Conservation (phyloP, 2,113 vertebrate genomes). For the Sarotherodon lohbergeri region DNA sequence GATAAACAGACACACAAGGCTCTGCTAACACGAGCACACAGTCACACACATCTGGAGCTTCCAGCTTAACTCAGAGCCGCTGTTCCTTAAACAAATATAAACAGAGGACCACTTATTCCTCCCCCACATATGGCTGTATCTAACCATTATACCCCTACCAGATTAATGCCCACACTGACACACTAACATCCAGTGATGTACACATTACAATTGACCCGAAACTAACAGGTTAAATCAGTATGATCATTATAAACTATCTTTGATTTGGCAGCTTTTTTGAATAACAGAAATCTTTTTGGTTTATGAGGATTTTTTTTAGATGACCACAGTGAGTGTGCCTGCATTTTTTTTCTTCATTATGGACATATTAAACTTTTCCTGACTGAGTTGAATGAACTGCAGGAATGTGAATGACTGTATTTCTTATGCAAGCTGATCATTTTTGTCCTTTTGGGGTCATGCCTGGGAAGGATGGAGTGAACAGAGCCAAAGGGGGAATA, state of each 20-base stretch:
- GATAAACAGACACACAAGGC: slow-evolving; percentile 15
- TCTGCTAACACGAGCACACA: slow-evolving; percentile 9
- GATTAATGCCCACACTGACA: not conserved
- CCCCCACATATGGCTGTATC: slow-evolving; percentile 17
- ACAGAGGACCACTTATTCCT: not conserved
- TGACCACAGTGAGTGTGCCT: not conserved
- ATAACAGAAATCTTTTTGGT: slow-evolving; percentile 18
- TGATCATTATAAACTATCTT: not conserved
- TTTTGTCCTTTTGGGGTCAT: slow-evolving; percentile 43
- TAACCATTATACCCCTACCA: not conserved
- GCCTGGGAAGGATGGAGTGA: not conserved
- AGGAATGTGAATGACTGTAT: slow-evolving; percentile 2
- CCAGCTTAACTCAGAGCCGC: not conserved
- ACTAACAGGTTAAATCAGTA: not conserved
- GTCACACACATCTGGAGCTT: slow-evolving; percentile 25
- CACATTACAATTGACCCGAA: not conserved
- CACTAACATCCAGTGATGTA: not conserved
- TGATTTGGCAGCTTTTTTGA: not conserved
- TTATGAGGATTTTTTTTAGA: slow-evolving; percentile 5
- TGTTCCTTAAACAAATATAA: not conserved
- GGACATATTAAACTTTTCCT: not conserved
- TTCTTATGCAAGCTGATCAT: not conserved
- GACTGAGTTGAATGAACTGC: slow-evolving; percentile 3
- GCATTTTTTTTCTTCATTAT: not conserved
- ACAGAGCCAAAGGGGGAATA: not conserved